A percentile compares a stretch with the other conserved stretches of the same genome.
Conservation (phyloP, 2,113 vertebrate species). For the Nyctibius bracteatus region DNA sequence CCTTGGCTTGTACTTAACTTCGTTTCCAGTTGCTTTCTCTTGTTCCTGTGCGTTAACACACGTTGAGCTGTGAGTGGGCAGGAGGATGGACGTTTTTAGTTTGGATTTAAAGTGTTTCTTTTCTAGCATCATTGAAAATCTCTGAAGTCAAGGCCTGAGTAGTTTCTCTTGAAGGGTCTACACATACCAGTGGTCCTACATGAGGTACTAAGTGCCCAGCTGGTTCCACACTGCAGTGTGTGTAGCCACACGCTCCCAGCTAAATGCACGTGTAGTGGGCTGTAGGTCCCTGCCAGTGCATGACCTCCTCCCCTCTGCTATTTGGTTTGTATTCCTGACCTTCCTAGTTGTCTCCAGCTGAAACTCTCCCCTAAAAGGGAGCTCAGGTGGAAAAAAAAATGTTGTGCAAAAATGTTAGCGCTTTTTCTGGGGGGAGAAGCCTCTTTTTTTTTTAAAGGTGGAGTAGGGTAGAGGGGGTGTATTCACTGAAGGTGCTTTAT, state of each 20-base stretch:
- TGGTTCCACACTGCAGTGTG: background rate
- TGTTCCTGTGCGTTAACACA: background rate
- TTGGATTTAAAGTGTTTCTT: background rate
- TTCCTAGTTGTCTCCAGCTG: background rate
- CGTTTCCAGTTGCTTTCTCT: background rate
- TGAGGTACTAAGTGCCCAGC: background rate
- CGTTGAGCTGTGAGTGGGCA: background rate
- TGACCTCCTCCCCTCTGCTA: background rate
- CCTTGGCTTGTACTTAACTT: background rate
- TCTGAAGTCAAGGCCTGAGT: background rate
- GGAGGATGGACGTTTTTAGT: background rate
- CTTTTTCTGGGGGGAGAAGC: background rate
- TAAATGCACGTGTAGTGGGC: accelerated
- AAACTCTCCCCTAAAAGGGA: background rate
- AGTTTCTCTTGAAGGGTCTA: background rate
- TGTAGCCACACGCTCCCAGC: too few species aligned
- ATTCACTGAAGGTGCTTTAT: background rate
- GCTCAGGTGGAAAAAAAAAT: background rate
- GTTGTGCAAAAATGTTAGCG: background rate
- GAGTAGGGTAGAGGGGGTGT: background rate
- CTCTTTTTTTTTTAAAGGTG: background rate
- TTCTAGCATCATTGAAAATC: background rate
- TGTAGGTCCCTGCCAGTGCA: accelerated
- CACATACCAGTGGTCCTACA: accelerated
- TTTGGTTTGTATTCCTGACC: background rate